Conservation (phyloP, 2,797 vertebrate species). For the Arvicola amphibius region DNA sequence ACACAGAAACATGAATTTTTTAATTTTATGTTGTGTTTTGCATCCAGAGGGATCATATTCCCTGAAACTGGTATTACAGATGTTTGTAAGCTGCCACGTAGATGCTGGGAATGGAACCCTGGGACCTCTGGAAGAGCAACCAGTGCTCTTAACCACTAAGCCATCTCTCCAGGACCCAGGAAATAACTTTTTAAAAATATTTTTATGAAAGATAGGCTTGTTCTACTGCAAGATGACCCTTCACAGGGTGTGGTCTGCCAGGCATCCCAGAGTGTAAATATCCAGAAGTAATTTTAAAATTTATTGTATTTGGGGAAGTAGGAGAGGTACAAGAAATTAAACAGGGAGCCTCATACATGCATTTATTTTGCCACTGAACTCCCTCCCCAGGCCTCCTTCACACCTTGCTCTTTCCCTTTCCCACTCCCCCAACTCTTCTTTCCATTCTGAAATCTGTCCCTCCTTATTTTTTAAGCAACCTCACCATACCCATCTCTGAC, state of each 20-base stretch:
- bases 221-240: background rate
- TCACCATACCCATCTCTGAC: background rate
- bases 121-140: background rate
- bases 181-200: background rate
- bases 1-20: background rate
- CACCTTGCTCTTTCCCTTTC: background rate
- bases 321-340: background rate
- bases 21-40: background rate
- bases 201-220: background rate
- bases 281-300: background rate
- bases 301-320: background rate
- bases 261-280: background rate
- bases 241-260: background rate
- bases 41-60: background rate
- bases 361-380: background rate
- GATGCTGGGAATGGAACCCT: background rate
- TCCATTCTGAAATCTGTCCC: background rate
- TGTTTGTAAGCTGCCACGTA: background rate
- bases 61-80: background rate
- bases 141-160: background rate
- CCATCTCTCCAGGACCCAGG: no score
- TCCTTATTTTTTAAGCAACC: background rate
- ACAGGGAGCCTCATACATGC: background rate
- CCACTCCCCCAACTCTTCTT: rapidly evolving
- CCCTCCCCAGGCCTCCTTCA: no score